Evolutionary conservation across 2,888 invertebrate species (phyloP), one percentile per base, ranked within the genome.

Genomic region (Pantelozetes paolii): DNA sequence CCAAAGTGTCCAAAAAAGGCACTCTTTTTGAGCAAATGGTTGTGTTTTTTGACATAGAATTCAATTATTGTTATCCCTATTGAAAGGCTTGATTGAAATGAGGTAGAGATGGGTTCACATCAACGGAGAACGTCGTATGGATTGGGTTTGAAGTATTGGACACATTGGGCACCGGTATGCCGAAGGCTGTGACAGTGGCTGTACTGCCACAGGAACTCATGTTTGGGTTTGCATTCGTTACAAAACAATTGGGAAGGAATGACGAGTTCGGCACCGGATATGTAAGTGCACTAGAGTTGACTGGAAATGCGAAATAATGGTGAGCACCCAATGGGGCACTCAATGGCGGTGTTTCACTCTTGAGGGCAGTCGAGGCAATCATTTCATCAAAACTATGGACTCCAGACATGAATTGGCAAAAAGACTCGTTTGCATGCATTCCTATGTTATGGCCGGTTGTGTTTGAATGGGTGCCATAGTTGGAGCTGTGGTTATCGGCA

Each of bases 11-110:
- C 11, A 62, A 67, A 40, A 40, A 40, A 67, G 67, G 67, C 67
- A 67, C 67, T 67, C 30, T 67, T 36, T 40, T 67, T 67, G 67
- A 67, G 67, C 67, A 67, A 67, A 40, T 67, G 32, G 23, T 67
- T 36, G 23, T 26, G 18, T 23, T 1, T 23, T 40, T 2, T 67
- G 67, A 67, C 67, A n/a, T 67, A 40, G 40, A 40, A 20, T 62
- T 28, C 28, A 57, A 23, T 32, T 32, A 30, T 32, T 59, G 30
- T n/a, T 59, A 28, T 59, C 36, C 28, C 74, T 73, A 78, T 67
- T 78, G 78, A 64, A 78, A 78, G 20, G 78, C 78, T 71, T 78
- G 78, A 69, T 75, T 78, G 72, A 78, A 78, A 71, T 78, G 78
- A 71, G 78, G 78, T 54, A 78, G 64, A 40, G 78, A 72, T 30